Evolutionary conservation across 2,888 invertebrate genomes (phyloP).

Genomic region (Andrena minutula): DNA sequence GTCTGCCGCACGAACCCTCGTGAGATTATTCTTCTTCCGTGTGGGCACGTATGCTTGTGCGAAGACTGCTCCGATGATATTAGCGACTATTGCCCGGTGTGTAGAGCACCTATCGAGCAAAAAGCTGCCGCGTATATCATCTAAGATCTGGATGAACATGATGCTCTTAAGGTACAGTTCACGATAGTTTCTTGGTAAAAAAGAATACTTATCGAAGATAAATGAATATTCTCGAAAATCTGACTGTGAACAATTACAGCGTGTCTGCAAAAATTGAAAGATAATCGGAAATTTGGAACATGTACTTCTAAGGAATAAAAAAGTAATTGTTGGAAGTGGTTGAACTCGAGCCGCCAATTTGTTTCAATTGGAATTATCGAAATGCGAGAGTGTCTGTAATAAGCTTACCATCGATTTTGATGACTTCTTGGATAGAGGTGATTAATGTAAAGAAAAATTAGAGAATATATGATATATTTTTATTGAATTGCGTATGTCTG

Average conservation of each 20-base stretch:
- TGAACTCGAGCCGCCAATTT: neutral
- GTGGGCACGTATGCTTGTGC: slow-evolving; percentile 96
- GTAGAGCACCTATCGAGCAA: slow-evolving; percentile 89
- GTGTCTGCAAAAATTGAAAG: neutral
- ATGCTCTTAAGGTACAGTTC: slow-evolving; percentile 28
- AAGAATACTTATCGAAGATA: neutral
- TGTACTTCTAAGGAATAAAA: slow-evolving; percentile 34
- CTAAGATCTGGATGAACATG: slow-evolving; percentile 77
- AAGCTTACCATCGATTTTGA: neutral
- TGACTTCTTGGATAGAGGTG: neutral
- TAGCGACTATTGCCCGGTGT: slow-evolving; percentile 91
- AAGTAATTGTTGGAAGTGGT: slow-evolving; percentile 15
- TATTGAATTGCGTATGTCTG: slow-evolving; percentile 21
- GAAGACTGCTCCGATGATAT: slow-evolving; percentile 93
- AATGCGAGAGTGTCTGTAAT: neutral
- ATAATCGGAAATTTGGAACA: neutral
- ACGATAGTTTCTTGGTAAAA: neutral
- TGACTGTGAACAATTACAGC: neutral
- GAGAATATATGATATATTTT: slow-evolving; percentile 31
- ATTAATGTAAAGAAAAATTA: slow-evolving; percentile 10
- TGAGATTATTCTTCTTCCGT: slow-evolving; percentile 94
- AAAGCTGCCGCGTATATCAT: slow-evolving; percentile 92
- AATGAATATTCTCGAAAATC: slow-evolving; percentile 4
- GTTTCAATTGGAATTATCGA: neutral
- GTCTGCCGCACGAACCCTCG: slow-evolving; percentile 94